Percentiles rank a stretch among this genome's conserved stretches.
Evolutionary conservation across 2,797 vertebrate genomes (phyloP).

Genomic region (Menidia menidia): DNA sequence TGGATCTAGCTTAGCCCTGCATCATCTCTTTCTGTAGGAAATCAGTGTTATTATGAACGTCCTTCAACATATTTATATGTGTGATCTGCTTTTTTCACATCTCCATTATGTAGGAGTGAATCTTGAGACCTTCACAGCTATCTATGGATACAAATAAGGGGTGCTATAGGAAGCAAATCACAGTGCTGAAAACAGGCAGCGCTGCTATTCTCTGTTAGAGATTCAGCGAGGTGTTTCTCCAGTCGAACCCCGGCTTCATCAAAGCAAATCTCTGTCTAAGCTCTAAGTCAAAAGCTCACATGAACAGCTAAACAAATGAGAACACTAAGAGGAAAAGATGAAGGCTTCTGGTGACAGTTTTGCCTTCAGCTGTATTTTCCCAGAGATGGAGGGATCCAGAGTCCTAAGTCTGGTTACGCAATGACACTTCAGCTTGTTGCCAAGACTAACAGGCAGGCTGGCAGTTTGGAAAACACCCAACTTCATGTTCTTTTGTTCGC

Average conservation of each 20-base stretch:
- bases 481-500: slow-evolving; percentile 11
- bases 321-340: not conserved
- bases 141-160: no score
- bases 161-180: no score
- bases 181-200: not conserved
- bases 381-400: slow-evolving; percentile 23
- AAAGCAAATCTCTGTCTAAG: not conserved
- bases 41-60: no score
- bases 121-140: no score
- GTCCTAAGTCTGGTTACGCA: slow-evolving; percentile 39
- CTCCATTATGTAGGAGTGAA: no score
- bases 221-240: not conserved
- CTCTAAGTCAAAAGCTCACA: not conserved
- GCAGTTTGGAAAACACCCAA: slow-evolving; percentile 46
- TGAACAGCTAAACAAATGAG: not conserved
- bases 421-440: slow-evolving; percentile 31
- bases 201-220: not conserved
- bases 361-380: slow-evolving; percentile 40
- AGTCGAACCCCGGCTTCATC: not conserved
- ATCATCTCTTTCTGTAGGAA: no score
- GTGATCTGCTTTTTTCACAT: no score
- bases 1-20: no score
- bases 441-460: slow-evolving; percentile 52
- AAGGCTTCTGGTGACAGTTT: slow-evolving; percentile 4
- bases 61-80: no score